Evolutionary conservation across 2,888 invertebrate species (phyloP).

Genomic region (Ceraclea dissimilis): DNA sequence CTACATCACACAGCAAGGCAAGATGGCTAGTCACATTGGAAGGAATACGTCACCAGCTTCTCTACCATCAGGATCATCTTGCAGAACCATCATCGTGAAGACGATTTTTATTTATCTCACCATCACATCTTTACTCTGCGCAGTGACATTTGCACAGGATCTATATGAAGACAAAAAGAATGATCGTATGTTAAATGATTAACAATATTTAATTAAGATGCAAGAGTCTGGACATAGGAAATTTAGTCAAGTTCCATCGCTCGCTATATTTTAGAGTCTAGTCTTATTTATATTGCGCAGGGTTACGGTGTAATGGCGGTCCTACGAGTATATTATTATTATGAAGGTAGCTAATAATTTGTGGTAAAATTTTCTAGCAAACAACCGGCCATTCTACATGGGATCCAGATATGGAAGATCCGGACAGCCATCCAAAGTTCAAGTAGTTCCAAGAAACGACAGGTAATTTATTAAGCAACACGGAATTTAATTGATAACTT

Average conservation of each 20-base stretch:
- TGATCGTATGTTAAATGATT: constrained; percentile 21
- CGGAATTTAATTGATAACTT: background rate
- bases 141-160: constrained; percentile 10
- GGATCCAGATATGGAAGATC: constrained; percentile 43
- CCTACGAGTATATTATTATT: no score
- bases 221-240: background rate
- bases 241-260: no score
- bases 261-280: no score
- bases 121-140: constrained; percentile 10
- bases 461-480: constrained; percentile 18
- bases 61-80: no score
- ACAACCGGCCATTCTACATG: constrained; percentile 38
- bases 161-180: constrained; percentile 22
- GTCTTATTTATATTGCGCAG: no score
- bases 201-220: background rate
- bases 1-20: background rate
- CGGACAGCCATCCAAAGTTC: constrained; percentile 29
- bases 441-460: constrained; percentile 37
- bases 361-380: constrained; percentile 10
- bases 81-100: constrained; percentile 5
- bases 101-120: constrained; percentile 12
- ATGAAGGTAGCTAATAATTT: no score
- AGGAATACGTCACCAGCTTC: background rate
- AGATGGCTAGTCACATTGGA: background rate
- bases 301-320: no score